Percentiles rank a stretch among this genome's conserved stretches.
Evolutionary conservation across 1,140 invertebrate species (phyloP).

Genomic region (Arion vulgaris): DNA sequence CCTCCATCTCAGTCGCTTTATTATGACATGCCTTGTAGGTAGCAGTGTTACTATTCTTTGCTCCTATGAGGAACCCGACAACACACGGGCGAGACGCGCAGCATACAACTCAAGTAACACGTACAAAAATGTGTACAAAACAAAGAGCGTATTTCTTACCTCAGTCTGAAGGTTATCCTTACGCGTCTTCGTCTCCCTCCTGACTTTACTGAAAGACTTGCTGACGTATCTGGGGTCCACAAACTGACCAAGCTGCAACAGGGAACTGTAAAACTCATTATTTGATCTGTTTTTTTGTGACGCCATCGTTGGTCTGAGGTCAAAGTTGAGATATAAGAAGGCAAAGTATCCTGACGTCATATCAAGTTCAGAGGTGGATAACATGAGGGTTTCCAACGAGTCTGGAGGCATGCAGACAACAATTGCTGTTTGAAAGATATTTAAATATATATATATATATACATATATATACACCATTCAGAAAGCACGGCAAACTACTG

Average conservation of each 20-base stretch:
- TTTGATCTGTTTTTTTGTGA: not conserved
- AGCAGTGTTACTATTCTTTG: too few relatives aligned
- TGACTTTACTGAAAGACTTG: not conserved
- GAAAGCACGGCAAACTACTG: too few relatives aligned
- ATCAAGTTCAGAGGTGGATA: not conserved
- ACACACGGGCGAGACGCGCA: too few relatives aligned
- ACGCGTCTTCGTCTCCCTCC: not conserved
- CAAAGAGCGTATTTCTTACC: not conserved
- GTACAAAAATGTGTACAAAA: too few relatives aligned
- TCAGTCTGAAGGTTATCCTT: not conserved
- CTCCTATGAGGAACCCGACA: too few relatives aligned
- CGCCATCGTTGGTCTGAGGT: not conserved
- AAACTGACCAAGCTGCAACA: slow-evolving; percentile 24
- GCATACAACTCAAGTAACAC: too few relatives aligned
- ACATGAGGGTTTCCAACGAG: slow-evolving; percentile 13
- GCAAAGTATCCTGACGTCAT: slow-evolving; percentile 33
- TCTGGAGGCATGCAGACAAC: not conserved
- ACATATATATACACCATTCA: too few relatives aligned
- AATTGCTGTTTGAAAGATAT: slow-evolving; percentile 23
- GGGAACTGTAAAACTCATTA: not conserved
- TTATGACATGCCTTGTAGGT: too few relatives aligned
- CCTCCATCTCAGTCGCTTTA: too few relatives aligned
- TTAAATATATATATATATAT: too few relatives aligned
- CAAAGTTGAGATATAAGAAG: slow-evolving; percentile 33
- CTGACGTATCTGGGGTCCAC: not conserved